These are phyloP conservation scores for Agapornis canus DNA, from an alignment of 2,797 vertebrate species.

Conservation along the genomic window DNA sequence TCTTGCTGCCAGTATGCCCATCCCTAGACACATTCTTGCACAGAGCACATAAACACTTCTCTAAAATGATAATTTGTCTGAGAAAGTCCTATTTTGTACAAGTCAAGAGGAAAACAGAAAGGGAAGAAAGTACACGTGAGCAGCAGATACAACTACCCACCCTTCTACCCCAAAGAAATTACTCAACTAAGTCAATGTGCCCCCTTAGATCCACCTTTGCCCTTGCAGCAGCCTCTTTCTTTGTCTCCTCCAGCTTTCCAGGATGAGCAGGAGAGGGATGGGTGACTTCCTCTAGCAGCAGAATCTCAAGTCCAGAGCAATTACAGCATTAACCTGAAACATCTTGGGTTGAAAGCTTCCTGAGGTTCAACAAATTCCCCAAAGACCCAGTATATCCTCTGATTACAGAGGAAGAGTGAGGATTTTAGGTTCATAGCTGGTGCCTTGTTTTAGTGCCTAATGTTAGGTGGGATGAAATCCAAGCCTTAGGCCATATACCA, in stretches of 20 bases:
- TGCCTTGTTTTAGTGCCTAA: background rate
- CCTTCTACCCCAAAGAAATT: background rate
- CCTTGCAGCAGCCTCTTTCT: background rate
- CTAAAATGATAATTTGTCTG: slow-evolving; percentile 28
- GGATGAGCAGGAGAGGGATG: background rate
- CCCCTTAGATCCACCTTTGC: background rate
- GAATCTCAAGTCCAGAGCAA: background rate
- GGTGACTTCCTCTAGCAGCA: background rate
- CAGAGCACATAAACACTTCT: background rate
- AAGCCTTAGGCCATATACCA: background rate
- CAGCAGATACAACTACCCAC: background rate
- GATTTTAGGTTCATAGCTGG: background rate
- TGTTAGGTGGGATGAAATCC: background rate
- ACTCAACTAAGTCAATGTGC: background rate
- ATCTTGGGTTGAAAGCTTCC: background rate
- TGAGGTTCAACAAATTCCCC: background rate
- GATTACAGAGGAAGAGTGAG: background rate
- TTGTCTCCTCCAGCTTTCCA: background rate
- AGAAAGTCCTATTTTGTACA: background rate
- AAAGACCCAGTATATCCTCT: background rate
- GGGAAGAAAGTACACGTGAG: background rate
- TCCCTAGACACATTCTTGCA: slow-evolving; percentile 50
- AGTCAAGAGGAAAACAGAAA: background rate
- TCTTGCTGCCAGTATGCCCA: slow-evolving; percentile 41
- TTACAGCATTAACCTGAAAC: background rate